Evolutionary conservation across 2,113 vertebrate species (phyloP).

Genomic region (Pungitius pungitius): DNA sequence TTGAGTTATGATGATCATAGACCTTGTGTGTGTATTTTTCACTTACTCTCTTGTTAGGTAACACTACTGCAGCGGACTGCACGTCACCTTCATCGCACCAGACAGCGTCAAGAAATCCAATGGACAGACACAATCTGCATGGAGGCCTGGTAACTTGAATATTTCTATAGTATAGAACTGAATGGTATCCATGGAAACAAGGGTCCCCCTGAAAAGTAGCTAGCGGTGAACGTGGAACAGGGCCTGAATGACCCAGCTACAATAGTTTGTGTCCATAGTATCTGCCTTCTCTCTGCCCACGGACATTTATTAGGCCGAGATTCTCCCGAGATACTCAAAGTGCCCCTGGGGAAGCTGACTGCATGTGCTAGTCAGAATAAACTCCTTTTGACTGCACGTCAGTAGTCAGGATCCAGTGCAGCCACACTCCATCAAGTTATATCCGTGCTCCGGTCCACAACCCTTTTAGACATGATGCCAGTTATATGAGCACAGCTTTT

Average conservation of each 20-base stretch:
- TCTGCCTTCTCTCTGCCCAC: background rate
- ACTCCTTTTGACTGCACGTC: slow-evolving; percentile 3
- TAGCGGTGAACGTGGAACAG: slow-evolving; percentile 24
- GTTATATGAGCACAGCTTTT: background rate
- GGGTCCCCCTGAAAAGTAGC: slow-evolving; percentile 33
- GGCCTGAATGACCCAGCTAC: slow-evolving; percentile 21
- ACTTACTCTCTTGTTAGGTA: background rate
- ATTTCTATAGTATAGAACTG: slow-evolving; percentile 36
- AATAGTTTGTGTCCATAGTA: slow-evolving; percentile 4
- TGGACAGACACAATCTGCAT: slow-evolving; percentile 21
- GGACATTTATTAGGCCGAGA: background rate
- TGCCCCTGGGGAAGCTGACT: background rate
- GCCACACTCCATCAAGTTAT: background rate
- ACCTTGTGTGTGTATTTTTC: background rate
- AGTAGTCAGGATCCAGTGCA: slow-evolving; percentile 2
- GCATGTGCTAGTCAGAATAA: background rate
- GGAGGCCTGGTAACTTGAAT: slow-evolving; percentile 17
- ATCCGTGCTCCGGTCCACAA: background rate
- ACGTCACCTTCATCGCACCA: slow-evolving; percentile 19
- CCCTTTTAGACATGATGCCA: background rate
- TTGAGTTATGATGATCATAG: background rate
- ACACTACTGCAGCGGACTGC: background rate
- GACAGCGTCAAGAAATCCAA: background rate
- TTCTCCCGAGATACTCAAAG: background rate
- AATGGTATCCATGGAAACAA: slow-evolving; percentile 52